Evolutionary conservation across 2,113 vertebrate genomes (phyloP).

Genomic region (Strix uralensis): DNA sequence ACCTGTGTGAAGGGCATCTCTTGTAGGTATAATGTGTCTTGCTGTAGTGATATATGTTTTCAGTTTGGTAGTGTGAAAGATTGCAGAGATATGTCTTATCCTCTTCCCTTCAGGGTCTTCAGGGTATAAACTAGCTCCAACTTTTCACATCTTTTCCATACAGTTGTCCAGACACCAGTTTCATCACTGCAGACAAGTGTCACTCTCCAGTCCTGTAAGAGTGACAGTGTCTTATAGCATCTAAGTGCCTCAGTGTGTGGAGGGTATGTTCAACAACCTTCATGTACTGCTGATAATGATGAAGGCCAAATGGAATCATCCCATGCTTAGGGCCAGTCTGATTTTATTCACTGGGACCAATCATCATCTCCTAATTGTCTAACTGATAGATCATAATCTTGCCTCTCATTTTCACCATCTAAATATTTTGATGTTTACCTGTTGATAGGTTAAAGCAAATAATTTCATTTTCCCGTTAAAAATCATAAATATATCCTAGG

Average conservation of each 20-base stretch:
- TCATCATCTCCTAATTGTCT: background rate
- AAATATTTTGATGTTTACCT: background rate
- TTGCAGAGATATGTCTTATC: background rate
- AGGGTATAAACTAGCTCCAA: background rate
- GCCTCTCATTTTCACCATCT: background rate
- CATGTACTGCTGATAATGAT: background rate
- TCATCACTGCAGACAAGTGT: background rate
- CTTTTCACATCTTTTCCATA: background rate
- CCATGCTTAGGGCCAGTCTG: background rate
- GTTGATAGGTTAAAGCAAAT: background rate
- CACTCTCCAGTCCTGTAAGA: background rate
- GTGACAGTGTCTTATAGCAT: background rate
- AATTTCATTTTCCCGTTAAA: conserved; percentile 12
- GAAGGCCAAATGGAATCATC: background rate
- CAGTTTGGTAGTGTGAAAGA: background rate
- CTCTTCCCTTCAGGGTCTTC: background rate
- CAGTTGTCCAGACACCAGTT: background rate
- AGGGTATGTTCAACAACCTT: background rate
- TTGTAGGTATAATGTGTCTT: background rate
- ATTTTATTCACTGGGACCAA: background rate
- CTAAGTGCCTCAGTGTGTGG: background rate
- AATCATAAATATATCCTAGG: background rate
- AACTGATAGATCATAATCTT: background rate
- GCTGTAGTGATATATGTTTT: background rate
- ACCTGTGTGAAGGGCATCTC: background rate